A percentile compares a stretch with the other conserved stretches of the same genome.
Evolutionary conservation across 1,140 invertebrate genomes (phyloP).

Genomic region (Hydropsyche tenuis): DNA sequence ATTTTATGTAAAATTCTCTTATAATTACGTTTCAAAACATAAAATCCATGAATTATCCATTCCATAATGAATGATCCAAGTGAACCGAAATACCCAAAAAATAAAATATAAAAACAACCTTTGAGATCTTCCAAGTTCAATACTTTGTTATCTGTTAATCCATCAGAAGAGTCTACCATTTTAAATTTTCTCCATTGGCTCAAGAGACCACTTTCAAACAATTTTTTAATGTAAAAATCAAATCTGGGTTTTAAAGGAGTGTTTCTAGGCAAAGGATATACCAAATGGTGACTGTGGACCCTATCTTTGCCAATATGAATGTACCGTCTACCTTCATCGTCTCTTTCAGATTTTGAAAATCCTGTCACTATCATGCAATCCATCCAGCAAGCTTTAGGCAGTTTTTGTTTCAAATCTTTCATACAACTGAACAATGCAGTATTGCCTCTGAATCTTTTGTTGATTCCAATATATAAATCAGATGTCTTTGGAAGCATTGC

Average conservation of each 20-base stretch:
- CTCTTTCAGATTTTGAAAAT: slow-evolving; percentile 54
- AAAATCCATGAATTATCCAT: background rate
- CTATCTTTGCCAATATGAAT: slow-evolving; percentile 57
- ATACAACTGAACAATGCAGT: slow-evolving; percentile 55
- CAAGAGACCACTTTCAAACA: slow-evolving; percentile 54
- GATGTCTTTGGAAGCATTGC: slow-evolving; percentile 55
- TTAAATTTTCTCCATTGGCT: slow-evolving; percentile 53
- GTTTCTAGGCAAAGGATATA: slow-evolving; percentile 54
- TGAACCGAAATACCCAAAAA: slow-evolving; percentile 29
- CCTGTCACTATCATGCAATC: slow-evolving; percentile 58
- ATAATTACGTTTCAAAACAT: background rate
- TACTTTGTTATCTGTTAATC: background rate
- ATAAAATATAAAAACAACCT: slow-evolving; percentile 45
- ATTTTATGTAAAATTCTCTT: background rate
- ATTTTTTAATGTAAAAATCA: slow-evolving; percentile 51
- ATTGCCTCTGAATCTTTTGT: slow-evolving; percentile 53
- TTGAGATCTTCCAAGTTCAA: slow-evolving; percentile 39
- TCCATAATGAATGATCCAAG: slow-evolving; percentile 18
- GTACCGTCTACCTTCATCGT: slow-evolving; percentile 57
- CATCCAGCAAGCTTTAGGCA: slow-evolving; percentile 55
- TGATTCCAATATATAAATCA: slow-evolving; percentile 55
- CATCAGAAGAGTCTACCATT: background rate
- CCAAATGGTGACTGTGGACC: slow-evolving; percentile 58
- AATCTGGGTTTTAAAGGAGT: slow-evolving; percentile 53
- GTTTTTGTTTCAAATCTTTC: slow-evolving; percentile 54